Evolutionary conservation across 1,140 invertebrate genomes (phyloP), one percentile per base, ranked within the genome.

Genomic region (Euborellia annulipes): DNA sequence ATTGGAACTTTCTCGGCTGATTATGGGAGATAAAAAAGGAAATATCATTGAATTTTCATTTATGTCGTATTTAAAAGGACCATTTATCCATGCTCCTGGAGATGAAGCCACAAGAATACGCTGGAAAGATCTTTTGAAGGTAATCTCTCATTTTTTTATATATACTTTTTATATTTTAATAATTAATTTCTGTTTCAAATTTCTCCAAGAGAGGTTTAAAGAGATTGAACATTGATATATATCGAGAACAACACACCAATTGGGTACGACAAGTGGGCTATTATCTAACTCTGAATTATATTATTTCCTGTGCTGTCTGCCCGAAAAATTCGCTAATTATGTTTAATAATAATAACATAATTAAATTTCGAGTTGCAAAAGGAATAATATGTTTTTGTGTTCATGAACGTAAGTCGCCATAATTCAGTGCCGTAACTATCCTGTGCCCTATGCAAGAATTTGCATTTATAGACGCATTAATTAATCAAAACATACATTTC

Each of bases 11-110:
- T 78, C 74, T 2, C 67, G 70, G 16, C 55, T 83, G 21, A 61
- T 79, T n/a, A 58, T 74, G 9, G 80, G 79, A 0, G 78, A 82
- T 50, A 72, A 69, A 51, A 69, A 67, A 8, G 80, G 80, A 14
- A 72, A 70, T 52, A 64, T 82, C 1, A 66, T 64, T 20, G 58
- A 78, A n/a, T 56, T 83, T 22, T 58, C 60, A 16, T 80, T 80
- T 55, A 68, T 64, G 30, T 62, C 72, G 0, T 50, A 66, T 16
- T 57, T 71, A 30, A 68, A 72, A 34, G 74, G 77, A 0, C 78
- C 76, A 1, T 82, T 82, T 50, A 72, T 71, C 49, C 78, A 73
- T 50, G 62, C 68, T 49, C 64, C 71, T 1, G 69, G 71, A 3
- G 61, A 67, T 8, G 69, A 74, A n/a, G 52, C 75, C 8, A 58